Base-by-base conservation (phyloP, 2,113 vertebrate genomes). In the Corvus hawaiiensis region DNA sequence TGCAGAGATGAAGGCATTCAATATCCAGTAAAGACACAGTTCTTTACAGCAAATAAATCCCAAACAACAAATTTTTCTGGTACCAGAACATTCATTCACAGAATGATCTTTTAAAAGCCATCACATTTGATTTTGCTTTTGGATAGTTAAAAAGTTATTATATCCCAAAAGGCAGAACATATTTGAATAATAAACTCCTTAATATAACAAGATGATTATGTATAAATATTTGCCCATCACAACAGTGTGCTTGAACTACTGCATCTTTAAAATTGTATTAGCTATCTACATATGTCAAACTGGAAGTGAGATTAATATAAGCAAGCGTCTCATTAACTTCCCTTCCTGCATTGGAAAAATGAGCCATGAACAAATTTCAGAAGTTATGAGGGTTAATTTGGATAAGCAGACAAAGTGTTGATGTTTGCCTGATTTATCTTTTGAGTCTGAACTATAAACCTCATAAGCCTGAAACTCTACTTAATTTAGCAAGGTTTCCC, bases 251-350 rank as follows among this genome's bases (percentile, higher is more conserved):
- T 94, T 93, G 66, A 95, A 84, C 71, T 64, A 73, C 51, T 81
- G 28, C 35, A 69, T 92, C 84, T 94, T 92, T 78, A 81, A 92
- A 93, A 84, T 58, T 78, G 41, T 73, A 66, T 69, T 92, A 85
- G 46, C 75, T 88, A 91, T 58, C 63, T 59, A 77, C 48, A 87
- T 63, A 91, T 33, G 72, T 61, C 86, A 95, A 90, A 80, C 43
- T 55, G 58, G 35, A 94, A 94, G 44, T 84, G 79, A 94, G 77
- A 89, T 87, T 94, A 93, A 92, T 82, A 52, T 35, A 89, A 79
- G 32, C 9, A 59, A 79, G 33, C 28, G 4, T 94, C 58, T 91
- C 67, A 89, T 89, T 91, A 95, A 83, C 67, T 90, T 85, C 54
- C 22, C 24, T 84, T 91, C 74, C 67, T 85, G 39, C 35, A 39